Evolutionary conservation across 1,140 invertebrate genomes (phyloP).

Genomic region (Macrotrachela quadricornifera): DNA sequence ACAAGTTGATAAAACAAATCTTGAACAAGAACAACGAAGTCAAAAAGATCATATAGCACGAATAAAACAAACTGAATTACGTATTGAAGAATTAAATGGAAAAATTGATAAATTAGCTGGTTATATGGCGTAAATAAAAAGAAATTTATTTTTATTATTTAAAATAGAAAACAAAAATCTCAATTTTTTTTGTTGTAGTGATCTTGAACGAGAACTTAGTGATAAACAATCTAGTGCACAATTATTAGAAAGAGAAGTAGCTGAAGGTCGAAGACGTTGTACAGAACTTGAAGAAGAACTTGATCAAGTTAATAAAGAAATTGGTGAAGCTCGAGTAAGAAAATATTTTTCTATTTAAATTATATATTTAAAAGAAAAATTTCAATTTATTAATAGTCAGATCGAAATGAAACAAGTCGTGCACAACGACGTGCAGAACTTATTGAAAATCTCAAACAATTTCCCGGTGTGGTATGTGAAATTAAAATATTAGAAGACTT

Average conservation of each 20-base stretch:
- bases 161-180: neutral
- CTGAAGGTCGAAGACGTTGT: slow-evolving; percentile 62
- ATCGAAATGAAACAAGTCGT: slow-evolving; percentile 86
- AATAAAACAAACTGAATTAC: slow-evolving; percentile 66
- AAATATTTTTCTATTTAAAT: too few species aligned
- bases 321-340: slow-evolving; percentile 58
- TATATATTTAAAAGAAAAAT: too few species aligned
- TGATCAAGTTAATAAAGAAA: slow-evolving; percentile 64
- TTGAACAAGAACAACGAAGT: slow-evolving; percentile 70
- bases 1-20: slow-evolving; percentile 75
- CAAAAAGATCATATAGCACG: slow-evolving; percentile 69
- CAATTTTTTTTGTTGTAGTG: slow-evolving; percentile 25
- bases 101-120: slow-evolving; percentile 78
- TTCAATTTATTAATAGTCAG: too few species aligned
- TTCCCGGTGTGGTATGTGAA: slow-evolving; percentile 64
- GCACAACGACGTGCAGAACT: slow-evolving; percentile 88
- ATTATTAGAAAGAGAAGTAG: slow-evolving; percentile 44
- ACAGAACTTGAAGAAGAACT: slow-evolving; percentile 62
- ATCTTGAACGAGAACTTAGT: slow-evolving; percentile 50
- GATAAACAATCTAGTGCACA: too few species aligned
- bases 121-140: slow-evolving; percentile 52
- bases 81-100: slow-evolving; percentile 74
- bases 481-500: too few species aligned
- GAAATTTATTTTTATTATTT: neutral
- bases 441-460: slow-evolving; percentile 82